Conservation (phyloP, 2,797 vertebrate species). For the Arnoldichthys spilopterus region DNA sequence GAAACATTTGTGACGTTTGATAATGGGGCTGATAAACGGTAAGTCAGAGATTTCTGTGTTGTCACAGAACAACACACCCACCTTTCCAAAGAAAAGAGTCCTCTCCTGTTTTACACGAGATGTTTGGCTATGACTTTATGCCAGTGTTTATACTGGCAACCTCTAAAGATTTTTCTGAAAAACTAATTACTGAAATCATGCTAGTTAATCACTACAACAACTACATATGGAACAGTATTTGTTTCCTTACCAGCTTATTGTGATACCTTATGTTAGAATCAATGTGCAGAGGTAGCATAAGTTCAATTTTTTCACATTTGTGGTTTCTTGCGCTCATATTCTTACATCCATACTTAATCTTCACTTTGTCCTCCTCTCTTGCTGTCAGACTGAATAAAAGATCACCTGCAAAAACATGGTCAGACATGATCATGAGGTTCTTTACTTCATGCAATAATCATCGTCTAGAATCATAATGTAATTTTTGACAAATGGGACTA, state of each 20-base stretch:
- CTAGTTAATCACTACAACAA: neutral
- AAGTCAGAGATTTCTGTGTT: too few relatives aligned
- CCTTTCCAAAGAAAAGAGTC: conserved; percentile 25
- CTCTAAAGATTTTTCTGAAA: conserved; percentile 17
- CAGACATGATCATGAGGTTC: neutral
- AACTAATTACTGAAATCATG: neutral
- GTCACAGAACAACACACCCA: neutral
- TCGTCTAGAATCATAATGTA: too few relatives aligned
- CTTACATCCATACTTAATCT: neutral
- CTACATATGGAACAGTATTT: neutral
- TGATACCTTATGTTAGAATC: neutral
- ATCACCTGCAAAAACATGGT: neutral
- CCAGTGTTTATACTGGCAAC: neutral
- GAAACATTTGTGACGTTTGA: too few relatives aligned
- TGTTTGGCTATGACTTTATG: neutral
- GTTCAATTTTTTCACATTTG: neutral
- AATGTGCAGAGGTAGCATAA: neutral
- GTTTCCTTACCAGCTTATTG: neutral
- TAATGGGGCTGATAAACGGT: too few relatives aligned
- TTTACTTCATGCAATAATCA: neutral
- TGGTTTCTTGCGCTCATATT: neutral
- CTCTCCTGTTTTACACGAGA: neutral
- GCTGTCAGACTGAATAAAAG: neutral
- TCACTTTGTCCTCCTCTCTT: neutral
- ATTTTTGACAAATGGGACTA: neutral